Evolutionary conservation across 2,888 invertebrate genomes (phyloP).

Genomic region (Pterobdella sp.): DNA sequence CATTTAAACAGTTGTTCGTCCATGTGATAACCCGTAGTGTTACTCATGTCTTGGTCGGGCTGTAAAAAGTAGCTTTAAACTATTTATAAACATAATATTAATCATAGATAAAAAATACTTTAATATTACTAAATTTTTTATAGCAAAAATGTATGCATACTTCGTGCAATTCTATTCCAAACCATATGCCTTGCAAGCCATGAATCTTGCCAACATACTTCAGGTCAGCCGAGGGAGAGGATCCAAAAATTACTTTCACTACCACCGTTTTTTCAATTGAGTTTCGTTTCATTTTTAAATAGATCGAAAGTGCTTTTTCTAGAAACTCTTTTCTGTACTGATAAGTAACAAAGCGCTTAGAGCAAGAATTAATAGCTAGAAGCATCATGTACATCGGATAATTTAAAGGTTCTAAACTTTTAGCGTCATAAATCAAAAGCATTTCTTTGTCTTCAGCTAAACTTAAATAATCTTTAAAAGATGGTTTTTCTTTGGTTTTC

Average conservation of each 20-base stretch:
- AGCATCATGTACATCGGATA: neutral
- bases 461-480: neutral
- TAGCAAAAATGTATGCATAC: neutral
- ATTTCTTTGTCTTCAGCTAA: neutral
- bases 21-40: neutral
- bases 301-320: neutral
- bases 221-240: neutral
- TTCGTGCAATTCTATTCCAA: constrained; percentile 7
- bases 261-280: neutral
- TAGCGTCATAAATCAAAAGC: neutral
- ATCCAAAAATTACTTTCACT: neutral
- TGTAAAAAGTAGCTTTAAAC: neutral
- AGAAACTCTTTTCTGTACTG: neutral
- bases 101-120: neutral
- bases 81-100: neutral
- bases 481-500: neutral
- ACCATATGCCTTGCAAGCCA: constrained; percentile 4
- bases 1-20: neutral
- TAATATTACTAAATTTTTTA: neutral
- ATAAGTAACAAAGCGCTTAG: neutral
- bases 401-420: neutral
- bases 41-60: neutral
- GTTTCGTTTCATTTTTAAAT: neutral
- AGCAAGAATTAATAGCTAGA: neutral
- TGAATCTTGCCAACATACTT: neutral